Evolutionary conservation across 2,888 invertebrate species (phyloP).

Genomic region (Eupithecia vulgata): DNA sequence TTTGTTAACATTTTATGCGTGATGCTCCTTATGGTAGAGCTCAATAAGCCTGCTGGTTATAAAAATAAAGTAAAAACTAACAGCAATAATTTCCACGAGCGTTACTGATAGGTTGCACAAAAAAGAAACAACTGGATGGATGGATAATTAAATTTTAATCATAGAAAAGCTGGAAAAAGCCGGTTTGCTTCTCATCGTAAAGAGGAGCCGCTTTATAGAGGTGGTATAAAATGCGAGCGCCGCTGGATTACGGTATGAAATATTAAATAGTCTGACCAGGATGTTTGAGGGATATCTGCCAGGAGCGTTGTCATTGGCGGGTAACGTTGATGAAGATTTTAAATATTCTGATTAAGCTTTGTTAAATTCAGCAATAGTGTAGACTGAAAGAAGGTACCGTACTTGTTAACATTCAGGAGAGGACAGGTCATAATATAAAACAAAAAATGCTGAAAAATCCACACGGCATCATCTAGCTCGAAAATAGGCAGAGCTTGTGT

Average conservation of each 20-base stretch:
- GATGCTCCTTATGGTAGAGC: too few species aligned
- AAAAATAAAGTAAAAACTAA: too few species aligned
- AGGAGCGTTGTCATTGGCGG: neutral
- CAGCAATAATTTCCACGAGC: neutral
- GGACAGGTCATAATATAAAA: neutral
- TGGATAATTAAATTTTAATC: constrained; percentile 53
- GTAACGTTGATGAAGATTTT: constrained; percentile 11
- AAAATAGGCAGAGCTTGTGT: too few species aligned
- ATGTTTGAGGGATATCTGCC: constrained; percentile 16
- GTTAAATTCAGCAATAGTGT: neutral
- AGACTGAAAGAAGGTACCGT: neutral
- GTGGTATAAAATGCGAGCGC: constrained; percentile 59
- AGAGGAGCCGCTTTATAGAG: constrained; percentile 63
- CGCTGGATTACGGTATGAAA: constrained; percentile 64
- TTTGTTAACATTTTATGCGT: too few species aligned
- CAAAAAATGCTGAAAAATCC: neutral
- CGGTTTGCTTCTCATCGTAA: constrained; percentile 55
- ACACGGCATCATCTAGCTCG: neutral
- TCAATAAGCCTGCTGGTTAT: too few species aligned
- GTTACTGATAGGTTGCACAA: neutral
- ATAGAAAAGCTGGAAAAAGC: constrained; percentile 52
- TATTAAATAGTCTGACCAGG: constrained; percentile 61
- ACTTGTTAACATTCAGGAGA: neutral
- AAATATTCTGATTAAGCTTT: neutral
- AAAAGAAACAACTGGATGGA: constrained; percentile 20